These are phyloP conservation scores for Pseudococcus viburni DNA, from an alignment of 2,888 invertebrate species.

Conservation along the genomic window DNA sequence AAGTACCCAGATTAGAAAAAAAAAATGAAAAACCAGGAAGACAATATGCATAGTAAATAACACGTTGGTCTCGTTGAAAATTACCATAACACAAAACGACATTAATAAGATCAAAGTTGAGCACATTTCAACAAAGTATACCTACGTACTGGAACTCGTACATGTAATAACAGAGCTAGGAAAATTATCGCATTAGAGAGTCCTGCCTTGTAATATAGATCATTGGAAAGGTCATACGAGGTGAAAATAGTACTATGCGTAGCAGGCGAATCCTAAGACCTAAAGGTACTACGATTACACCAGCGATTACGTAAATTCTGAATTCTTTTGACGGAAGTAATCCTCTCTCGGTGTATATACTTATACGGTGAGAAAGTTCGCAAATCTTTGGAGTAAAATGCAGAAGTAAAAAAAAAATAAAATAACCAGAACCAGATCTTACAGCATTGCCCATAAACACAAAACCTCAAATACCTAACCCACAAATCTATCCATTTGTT, in stretches of 20 bases:
- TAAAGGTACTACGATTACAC: neutral
- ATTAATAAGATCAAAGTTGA: conserved; percentile 48
- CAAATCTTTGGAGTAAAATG: neutral
- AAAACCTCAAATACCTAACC: conserved; percentile 30
- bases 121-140: conserved; percentile 28
- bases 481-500: conserved; percentile 32
- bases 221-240: conserved; percentile 40
- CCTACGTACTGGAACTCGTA: neutral
- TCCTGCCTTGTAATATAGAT: conserved; percentile 30
- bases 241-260: neutral
- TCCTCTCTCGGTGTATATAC: neutral
- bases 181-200: conserved; percentile 45
- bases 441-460: neutral
- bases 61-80: neutral
- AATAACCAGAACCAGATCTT: neutral
- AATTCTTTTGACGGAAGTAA: conserved; percentile 41
- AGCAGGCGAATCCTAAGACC: conserved; percentile 4
- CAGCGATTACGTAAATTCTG: conserved; percentile 16
- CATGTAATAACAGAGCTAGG: neutral
- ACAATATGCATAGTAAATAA: neutral
- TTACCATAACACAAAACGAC: conserved; percentile 21
- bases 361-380: conserved; percentile 28
- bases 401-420: neutral
- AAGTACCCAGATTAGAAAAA: neutral
- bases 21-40: neutral